Base-by-base conservation (phyloP, 2,797 vertebrate genomes). In the Cirrhinus molitorella region DNA sequence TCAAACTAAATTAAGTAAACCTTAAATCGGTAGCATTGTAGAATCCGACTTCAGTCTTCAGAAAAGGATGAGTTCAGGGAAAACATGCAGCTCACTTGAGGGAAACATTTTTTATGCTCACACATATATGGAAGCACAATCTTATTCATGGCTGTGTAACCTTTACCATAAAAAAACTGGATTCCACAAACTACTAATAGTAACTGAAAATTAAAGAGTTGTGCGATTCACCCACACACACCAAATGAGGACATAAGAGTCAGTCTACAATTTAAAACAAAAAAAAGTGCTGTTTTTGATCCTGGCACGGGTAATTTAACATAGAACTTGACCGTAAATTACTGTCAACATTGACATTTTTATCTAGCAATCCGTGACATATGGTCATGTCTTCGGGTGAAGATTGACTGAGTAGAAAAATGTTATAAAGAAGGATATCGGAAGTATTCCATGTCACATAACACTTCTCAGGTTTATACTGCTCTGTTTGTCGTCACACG, bases 341-440 rank as follows among this genome's bases (percentile, higher is more conserved):
- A 72, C 49, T 49, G 37, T 43, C 51, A 80, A n/a, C 37, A 49
- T 37, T 80, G 17, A 34, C 17, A 23, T 79, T 66, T 57, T 16
- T 19, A 19, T 28, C 8, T 25, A 59, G 34, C 43, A 76, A 61
- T 71, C 70, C 82, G 49, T 45, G 49, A 23, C 68, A 23, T 55
- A 37, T 13, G 25, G 83, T 89, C 73, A 72, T 40, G 23, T 53
- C 80, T 65, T 72, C 77, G 59, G 34, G 74, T 75, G 8, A 83
- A 85, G 81, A 67, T 88, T 81, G 83, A 68, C 80, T 66, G 40
- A 76, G 37, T 55, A 75, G 67, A 90, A 88, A 89, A 82, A 34
- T 86, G 85, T 80, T 34, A 87, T 59, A 28, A 74, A 43, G 31
- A 68, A 76, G 43, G 9, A 67, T 16, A 47, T 25, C 49, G 13